Percentiles rank a stretch among this genome's conserved stretches.
Evolutionary conservation across 2,113 vertebrate genomes (phyloP).

Genomic region (Hirundichthys speculiger): DNA sequence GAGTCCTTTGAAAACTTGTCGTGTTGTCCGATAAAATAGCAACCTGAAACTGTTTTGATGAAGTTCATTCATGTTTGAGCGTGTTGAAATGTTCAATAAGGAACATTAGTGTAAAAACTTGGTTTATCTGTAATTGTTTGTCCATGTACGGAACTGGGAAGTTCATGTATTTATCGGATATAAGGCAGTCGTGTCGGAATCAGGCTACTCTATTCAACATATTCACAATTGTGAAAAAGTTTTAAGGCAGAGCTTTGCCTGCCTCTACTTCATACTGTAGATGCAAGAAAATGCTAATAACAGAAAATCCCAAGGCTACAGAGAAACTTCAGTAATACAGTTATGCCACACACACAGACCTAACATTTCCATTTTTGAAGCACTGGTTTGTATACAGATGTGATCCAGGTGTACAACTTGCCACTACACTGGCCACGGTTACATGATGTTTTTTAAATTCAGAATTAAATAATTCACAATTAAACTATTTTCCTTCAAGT

Average conservation of each 20-base stretch:
- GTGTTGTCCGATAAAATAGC: too few species aligned
- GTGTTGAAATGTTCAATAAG: too few species aligned
- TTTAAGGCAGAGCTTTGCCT: constrained; percentile 15
- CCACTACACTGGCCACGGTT: too few species aligned
- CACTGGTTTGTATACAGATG: background rate
- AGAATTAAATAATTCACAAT: too few species aligned
- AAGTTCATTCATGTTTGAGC: too few species aligned
- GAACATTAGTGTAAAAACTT: too few species aligned
- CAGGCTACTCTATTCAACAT: background rate
- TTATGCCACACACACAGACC: constrained; percentile 34
- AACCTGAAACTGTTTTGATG: too few species aligned
- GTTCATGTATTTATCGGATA: background rate
- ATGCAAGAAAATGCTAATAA: constrained; percentile 70
- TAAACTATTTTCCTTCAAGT: too few species aligned
- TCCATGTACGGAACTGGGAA: background rate
- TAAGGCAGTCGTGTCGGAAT: background rate
- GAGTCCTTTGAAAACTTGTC: too few species aligned
- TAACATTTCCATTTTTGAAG: constrained; percentile 24
- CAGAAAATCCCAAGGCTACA: constrained; percentile 51
- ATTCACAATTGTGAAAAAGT: constrained; percentile 22
- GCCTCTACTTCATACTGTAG: constrained; percentile 53
- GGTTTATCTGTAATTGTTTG: too few species aligned
- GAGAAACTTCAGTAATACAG: too few species aligned
- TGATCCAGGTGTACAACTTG: background rate
- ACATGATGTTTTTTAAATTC: too few species aligned